phyloP scores from a whole-genome alignment of 2,888 invertebrate genomes.

The Craniophora ligustri region DNA sequence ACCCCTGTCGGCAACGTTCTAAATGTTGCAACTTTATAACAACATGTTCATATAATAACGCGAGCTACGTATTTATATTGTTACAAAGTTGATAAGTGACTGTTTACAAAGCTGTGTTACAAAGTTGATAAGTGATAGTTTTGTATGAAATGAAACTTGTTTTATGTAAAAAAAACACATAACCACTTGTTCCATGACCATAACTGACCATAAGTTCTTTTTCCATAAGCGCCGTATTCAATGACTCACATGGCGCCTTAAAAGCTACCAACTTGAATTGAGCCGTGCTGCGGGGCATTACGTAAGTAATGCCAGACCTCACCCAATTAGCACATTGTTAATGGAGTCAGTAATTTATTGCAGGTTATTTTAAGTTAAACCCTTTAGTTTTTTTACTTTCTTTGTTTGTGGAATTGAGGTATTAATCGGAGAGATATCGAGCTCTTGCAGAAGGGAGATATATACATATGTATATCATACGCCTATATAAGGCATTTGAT shows the following conservation, averaged over 20 bases:
- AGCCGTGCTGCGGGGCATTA: neutral
- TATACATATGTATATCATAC: too few species aligned
- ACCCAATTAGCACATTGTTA: conserved; percentile 21
- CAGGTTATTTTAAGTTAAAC: conserved; percentile 29
- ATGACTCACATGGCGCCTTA: conserved; percentile 38
- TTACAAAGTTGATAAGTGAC: conserved; percentile 5
- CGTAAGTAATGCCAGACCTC: conserved; percentile 8
- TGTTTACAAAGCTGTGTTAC: too few species aligned
- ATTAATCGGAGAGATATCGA: too few species aligned
- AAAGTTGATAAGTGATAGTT: conserved; percentile 15
- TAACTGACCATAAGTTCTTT: conserved; percentile 1
- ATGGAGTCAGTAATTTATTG: conserved; percentile 24
- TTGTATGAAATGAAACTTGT: conserved; percentile 27
- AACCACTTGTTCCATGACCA: conserved; percentile 28
- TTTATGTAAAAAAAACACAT: conserved; percentile 32
- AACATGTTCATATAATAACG: neutral
- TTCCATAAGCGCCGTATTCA: conserved; percentile 32
- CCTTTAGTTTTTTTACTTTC: neutral
- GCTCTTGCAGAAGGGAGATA: too few species aligned
- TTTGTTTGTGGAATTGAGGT: conserved; percentile 9
- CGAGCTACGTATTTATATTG: conserved; percentile 1
- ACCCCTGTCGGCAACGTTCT: too few species aligned
- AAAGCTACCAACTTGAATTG: conserved; percentile 18
- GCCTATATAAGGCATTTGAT: too few species aligned
- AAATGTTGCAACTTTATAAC: conserved; percentile 8